These are phyloP conservation scores for Drosophila macrospina DNA, from an alignment of 2,888 invertebrate genomes.

Conservation along the genomic window DNA sequence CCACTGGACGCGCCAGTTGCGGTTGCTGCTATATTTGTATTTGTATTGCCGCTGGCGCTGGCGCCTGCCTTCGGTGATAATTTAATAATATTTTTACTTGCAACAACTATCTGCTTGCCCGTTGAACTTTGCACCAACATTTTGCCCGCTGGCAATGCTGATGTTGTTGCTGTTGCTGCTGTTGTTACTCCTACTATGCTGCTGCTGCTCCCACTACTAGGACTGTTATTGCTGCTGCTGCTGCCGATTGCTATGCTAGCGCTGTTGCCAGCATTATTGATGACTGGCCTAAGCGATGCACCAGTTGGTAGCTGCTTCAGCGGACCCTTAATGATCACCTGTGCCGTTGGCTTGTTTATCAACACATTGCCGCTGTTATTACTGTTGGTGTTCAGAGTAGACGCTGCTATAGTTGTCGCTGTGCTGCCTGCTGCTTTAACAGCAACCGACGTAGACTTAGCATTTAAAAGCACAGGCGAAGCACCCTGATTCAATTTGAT, in stretches of 20 bases:
- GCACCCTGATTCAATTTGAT: constrained; percentile 62
- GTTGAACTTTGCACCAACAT: constrained; percentile 76
- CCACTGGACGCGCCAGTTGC: constrained; percentile 40
- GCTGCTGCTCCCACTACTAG: constrained; percentile 6
- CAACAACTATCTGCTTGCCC: constrained; percentile 82
- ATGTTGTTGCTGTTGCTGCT: constrained; percentile 14
- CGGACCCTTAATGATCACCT: constrained; percentile 60
- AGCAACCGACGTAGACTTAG: constrained; percentile 42
- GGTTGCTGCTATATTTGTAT: background rate
- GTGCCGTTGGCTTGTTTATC: constrained; percentile 48
- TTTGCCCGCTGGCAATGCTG: constrained; percentile 57
- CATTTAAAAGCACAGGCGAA: constrained; percentile 56
- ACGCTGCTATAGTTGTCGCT: constrained; percentile 5
- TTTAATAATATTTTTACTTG: constrained; percentile 82
- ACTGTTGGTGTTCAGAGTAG: constrained; percentile 16
- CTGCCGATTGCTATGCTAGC: constrained; percentile 10
- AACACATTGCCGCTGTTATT: constrained; percentile 32
- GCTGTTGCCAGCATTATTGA: constrained; percentile 25
- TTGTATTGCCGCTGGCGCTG: background rate
- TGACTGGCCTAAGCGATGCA: constrained; percentile 32
- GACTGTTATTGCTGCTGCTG: constrained; percentile 5
- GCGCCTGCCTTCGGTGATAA: constrained; percentile 73
- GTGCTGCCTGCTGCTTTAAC: constrained; percentile 9
- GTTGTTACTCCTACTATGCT: constrained; percentile 7
- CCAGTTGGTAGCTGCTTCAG: constrained; percentile 43